A percentile compares a stretch with the other conserved stretches of the same genome.
Conservation (phyloP, 2,797 vertebrate species). For the Parauchenoglanis ngamensis region DNA sequence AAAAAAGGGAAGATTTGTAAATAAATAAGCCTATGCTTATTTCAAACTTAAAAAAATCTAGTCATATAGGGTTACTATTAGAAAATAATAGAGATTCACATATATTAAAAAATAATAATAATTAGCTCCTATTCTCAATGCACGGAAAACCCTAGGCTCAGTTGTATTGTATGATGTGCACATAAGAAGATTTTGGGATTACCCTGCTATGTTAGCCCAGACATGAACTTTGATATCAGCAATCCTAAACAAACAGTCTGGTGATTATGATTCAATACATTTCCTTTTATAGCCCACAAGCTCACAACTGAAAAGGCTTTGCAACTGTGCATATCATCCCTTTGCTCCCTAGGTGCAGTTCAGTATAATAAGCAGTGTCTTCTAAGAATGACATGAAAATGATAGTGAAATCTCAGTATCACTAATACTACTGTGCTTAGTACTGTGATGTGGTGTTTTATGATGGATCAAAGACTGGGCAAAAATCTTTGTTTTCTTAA, state of each 20-base stretch:
- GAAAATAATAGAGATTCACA: background rate
- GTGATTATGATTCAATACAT: constrained; percentile 25
- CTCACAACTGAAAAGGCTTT: background rate
- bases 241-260: constrained; percentile 27
- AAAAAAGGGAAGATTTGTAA: too few relatives aligned
- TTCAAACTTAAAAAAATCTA: background rate
- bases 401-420: too few relatives aligned
- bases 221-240: constrained; percentile 45
- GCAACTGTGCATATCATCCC: background rate
- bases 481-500: background rate
- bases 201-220: constrained; percentile 29
- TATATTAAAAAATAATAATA: background rate
- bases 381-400: background rate
- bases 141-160: background rate
- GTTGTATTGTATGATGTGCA: constrained; percentile 13
- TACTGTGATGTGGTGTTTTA: background rate
- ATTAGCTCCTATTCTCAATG: background rate
- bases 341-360: background rate
- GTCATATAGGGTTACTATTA: background rate
- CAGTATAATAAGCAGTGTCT: background rate
- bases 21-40: background rate
- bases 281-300: constrained; percentile 22
- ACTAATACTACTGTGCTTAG: background rate
- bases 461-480: background rate
- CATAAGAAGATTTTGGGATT: constrained; percentile 49